Evolutionary conservation across 2,888 invertebrate species (phyloP), one percentile per base, ranked within the genome.

Genomic region (Scaptomyza polygonia): DNA sequence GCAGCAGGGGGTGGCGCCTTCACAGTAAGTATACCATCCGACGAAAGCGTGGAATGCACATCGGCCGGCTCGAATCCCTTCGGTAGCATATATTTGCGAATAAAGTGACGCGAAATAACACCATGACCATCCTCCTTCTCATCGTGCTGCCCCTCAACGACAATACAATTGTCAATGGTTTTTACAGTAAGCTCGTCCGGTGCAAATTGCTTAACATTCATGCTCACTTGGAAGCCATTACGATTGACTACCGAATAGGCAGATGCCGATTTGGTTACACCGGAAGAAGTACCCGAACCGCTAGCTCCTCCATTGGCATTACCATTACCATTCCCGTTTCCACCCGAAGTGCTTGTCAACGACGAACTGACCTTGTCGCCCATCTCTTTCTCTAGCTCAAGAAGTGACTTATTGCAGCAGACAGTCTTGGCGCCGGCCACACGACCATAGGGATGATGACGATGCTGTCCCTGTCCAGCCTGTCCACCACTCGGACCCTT

Each of bases 161-260:
- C 93, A 25, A 97, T 93, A 56, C 93, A 93, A 72, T 95, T 94
- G 7, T 96, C 96, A 0, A 95, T 93, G 0, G 95, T 96, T 90
- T 96, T 96, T 18, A 97, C 96, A 8, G 93, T 93, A 36, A 97
- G 94, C 90, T 97, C 96, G 14, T 95, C 94, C 0, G 96, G 96
- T 9, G 93, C 92, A 83, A 96, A 97, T 79, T 96, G 95, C 88
- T 95, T 94, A 0, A 97, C 96, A 86, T 97, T 96, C 80, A 96
- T 92, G 81, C 93, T 94, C 36, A 95, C 95, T 88, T 95, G 94
- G 70, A 95, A 95, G 64, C 95, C 94, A 78, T 95, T 94, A 1
- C 94, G 78, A 65, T 77, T 77, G 21, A 77, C 74, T 51, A 77
- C 77, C 54, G 77, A 77, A 29, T 77, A 77, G 25, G 82, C 80